Base-by-base conservation (phyloP, 2,797 vertebrate genomes). In the Falco naumanni region DNA sequence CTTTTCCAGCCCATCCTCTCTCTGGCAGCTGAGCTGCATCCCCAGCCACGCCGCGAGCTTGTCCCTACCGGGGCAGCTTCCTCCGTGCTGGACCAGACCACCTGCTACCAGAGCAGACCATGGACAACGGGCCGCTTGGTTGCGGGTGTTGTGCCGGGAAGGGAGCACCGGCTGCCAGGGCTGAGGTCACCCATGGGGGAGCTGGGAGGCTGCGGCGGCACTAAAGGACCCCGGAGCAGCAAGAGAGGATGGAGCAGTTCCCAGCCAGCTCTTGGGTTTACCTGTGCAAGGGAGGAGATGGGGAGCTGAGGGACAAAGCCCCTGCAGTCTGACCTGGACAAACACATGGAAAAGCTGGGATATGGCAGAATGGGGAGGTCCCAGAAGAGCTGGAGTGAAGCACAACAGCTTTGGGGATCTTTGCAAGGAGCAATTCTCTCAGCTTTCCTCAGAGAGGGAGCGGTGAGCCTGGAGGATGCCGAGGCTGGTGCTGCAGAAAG, bases 51-150 rank as follows among this genome's bases (percentile, higher is more conserved):
- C 51, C 5, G 4, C 16, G 34, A 19, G 24, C 25, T 60, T 6
- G 9, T 48, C n/a, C 59, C 16, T 34, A 16, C 13, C 6, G 3
- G 59, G 34, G 34, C 16, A 5, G 57, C 10, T 33, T 50, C 9
- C 57, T 19, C 57, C 11, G 57, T 25, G 45, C 45, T 2, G 3
- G 57, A 19, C 28, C 33, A 13, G 43, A 12, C 16, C 16, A 5
- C 31, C 16, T 5, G 9, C 69, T 56, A 41, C 56, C 26, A 6
- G 57, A 19, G 45, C 22, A 24, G 45, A 5, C 21, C 4, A 9
- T 4, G 5, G 72, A 10, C 26, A 8, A 47, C 1, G 14, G 54
- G 25, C 56, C 5, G 2, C 4, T 5, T 16, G 8, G 7, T 5
- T 4, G 28, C 57, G 3, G 2, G 45, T 4, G 7, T 11, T 24